Conservation (phyloP, 2,113 vertebrate genomes). For the Trochalopteron elliotii region DNA sequence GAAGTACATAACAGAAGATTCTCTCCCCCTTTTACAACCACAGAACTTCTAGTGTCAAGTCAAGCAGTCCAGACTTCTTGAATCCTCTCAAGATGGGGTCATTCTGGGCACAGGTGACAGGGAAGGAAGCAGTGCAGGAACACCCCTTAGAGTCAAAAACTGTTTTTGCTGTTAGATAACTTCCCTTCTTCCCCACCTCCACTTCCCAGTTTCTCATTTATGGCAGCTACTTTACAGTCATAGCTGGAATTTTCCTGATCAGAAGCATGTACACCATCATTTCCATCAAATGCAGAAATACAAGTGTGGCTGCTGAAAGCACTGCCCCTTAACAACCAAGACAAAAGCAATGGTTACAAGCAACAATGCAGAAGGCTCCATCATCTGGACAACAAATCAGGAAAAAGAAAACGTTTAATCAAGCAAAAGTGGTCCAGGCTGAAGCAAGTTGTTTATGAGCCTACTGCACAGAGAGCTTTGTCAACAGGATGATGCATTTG, state of each 20-base stretch:
- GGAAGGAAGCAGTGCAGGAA: background rate
- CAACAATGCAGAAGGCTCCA: background rate
- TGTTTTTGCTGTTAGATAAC: background rate
- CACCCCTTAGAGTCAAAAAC: background rate
- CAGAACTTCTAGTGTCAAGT: background rate
- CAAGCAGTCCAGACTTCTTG: background rate
- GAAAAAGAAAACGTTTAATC: fast-evolving
- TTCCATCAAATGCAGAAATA: conserved; percentile 12
- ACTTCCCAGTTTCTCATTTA: conserved; percentile 87
- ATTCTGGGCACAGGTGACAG: background rate
- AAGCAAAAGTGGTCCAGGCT: background rate
- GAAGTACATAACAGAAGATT: fast-evolving
- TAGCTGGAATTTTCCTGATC: conserved; percentile 81
- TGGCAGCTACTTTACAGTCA: conserved; percentile 82
- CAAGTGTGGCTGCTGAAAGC: background rate
- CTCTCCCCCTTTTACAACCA: background rate
- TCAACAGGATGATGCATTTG: background rate
- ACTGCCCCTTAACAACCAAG: background rate
- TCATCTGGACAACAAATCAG: background rate
- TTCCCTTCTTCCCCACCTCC: background rate
- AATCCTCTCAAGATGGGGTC: background rate
- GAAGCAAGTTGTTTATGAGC: background rate
- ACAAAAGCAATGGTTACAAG: background rate
- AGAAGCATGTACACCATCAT: conserved; percentile 77
- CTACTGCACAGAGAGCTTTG: background rate